Evolutionary conservation across 2,888 invertebrate genomes (phyloP).

Genomic region (Argyresthia goedartella): DNA sequence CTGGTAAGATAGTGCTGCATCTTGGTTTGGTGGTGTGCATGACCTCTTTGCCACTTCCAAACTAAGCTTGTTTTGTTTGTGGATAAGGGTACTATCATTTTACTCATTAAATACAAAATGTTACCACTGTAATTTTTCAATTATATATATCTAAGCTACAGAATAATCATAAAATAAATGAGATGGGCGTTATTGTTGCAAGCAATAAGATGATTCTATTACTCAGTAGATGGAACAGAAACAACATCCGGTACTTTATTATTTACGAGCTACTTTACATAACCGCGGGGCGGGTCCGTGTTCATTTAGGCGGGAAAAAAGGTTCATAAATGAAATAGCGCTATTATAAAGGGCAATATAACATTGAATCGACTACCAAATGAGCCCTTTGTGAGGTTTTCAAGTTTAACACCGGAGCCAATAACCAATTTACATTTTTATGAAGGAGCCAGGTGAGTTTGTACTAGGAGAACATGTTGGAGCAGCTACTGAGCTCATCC

Average conservation of each 20-base stretch:
- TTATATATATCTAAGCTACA: no score
- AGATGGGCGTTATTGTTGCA: no score
- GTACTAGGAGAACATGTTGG: background rate
- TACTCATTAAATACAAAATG: no score
- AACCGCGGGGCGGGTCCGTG: conserved; percentile 17
- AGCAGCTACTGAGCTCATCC: background rate
- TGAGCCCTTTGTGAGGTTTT: conserved; percentile 20
- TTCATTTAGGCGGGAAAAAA: conserved; percentile 22
- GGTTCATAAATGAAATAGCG: conserved; percentile 25
- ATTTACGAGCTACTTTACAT: background rate
- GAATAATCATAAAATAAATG: no score
- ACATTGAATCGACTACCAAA: conserved; percentile 9
- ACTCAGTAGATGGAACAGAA: background rate
- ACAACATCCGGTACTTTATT: background rate
- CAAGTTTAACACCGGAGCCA: conserved; percentile 15
- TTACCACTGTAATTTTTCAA: no score
- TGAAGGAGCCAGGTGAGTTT: conserved; percentile 26
- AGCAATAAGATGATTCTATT: no score
- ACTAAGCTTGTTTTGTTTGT: no score
- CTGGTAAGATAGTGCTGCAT: no score
- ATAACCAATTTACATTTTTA: conserved; percentile 35
- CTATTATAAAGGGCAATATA: conserved; percentile 25
- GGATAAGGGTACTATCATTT: no score
- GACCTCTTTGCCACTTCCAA: no score
- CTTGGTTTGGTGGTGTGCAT: no score